A percentile compares a stretch with the other conserved stretches of the same genome.
phyloP scores from a whole-genome alignment of 2,888 invertebrate genomes.

The Lasioglossum marginatum region DNA sequence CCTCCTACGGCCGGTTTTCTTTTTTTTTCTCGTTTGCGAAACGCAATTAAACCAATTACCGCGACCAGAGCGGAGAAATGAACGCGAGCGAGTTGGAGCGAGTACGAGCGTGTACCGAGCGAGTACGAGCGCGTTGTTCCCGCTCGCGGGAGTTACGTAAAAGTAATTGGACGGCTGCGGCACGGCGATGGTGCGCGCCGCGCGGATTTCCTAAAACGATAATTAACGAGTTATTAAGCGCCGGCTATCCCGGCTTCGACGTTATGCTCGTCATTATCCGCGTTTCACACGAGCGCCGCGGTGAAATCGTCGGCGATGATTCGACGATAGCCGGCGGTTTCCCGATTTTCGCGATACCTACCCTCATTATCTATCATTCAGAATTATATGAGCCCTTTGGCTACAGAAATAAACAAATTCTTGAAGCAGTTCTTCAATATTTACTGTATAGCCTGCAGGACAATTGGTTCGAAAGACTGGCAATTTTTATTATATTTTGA shows the following conservation, averaged over 20 bases:
- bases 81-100: constrained; percentile 52
- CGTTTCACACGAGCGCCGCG: constrained; percentile 79
- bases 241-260: constrained; percentile 76
- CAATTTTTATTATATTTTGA: too few species aligned
- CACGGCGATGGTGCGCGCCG: constrained; percentile 36
- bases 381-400: background rate
- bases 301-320: constrained; percentile 77
- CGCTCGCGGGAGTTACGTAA: constrained; percentile 80
- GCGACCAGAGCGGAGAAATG: constrained; percentile 75
- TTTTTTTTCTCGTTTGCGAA: constrained; percentile 73
- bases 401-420: background rate
- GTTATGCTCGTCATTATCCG: constrained; percentile 75
- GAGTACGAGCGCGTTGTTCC: background rate
- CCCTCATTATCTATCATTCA: background rate
- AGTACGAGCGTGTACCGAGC: background rate
- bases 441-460: too few species aligned
- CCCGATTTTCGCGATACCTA: background rate
- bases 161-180: constrained; percentile 80
- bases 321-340: constrained; percentile 59
- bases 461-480: too few species aligned
- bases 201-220: constrained; percentile 84
- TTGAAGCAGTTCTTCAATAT: too few species aligned
- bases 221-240: constrained; percentile 85
- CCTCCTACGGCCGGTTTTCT: constrained; percentile 42
- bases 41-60: constrained; percentile 84